Evolutionary conservation across 2,113 vertebrate species (phyloP), one percentile per base, ranked within the genome.

Genomic region (Hippocampus comes): DNA sequence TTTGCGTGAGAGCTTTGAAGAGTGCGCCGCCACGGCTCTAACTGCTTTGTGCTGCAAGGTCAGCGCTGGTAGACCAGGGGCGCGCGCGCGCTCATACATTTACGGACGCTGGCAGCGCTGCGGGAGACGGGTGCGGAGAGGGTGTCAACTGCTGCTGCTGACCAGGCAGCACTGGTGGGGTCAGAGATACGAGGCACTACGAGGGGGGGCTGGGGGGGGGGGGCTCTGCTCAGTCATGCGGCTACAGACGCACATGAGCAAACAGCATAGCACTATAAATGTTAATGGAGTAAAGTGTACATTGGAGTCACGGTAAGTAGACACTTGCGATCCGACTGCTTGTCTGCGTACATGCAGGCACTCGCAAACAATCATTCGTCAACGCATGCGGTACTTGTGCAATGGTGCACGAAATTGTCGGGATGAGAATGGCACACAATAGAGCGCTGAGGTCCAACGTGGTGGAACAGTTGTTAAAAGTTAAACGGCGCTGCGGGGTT

Each of bases 41-140:
- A 63, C 73, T 71, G 69, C 76, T 82, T 82, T 82, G 41, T 84
- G 86, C 86, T 84, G 85, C 85, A 87, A 88, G 81, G 85, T 88
- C 88, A 87, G 48, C 2, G 67, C 42, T 25, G 23, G 0, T 9
- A 27, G 11, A 27, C 23, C 23, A 27, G 23, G 5, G 23, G 5
- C 27, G 5, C 56, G 12, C 27, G 15, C 23, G 17, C 23, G 4
- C 55, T 4, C 55, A 23, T 9, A 12, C 55, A 11, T 21, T 9
- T 11, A 14, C 9, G 27, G 14, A 34, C 59, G 38, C 70, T 68
- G 17, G 10, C 55, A 56, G 67, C 68, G 46, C 76, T 84, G 84
- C 79, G 75, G 80, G 79, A 78, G 67, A 38, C 66, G 80, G 77
- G 77, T 82, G 72, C 74, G 64, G 71, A 30, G 61, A 68, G 70